phyloP scores from a whole-genome alignment of 2,888 invertebrate species.

The Drosophila mettleri region DNA sequence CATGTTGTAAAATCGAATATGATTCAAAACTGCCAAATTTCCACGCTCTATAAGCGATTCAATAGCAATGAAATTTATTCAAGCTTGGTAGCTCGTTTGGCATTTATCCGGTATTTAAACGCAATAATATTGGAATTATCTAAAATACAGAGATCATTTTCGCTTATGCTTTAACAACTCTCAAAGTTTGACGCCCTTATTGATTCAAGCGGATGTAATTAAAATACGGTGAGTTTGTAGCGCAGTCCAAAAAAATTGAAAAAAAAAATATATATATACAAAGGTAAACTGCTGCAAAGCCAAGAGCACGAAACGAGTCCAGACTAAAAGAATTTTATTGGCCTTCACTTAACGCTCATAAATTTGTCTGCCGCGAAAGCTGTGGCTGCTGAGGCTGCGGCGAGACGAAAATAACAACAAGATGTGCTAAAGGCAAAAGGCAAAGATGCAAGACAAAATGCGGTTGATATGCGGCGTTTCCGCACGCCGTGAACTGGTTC shows the following conservation, averaged over 20 bases:
- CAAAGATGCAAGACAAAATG: slow-evolving; percentile 49
- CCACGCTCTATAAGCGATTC: neutral
- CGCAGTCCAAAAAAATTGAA: slow-evolving; percentile 1
- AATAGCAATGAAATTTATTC: neutral
- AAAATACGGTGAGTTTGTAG: slow-evolving; percentile 12
- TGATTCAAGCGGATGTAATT: slow-evolving; percentile 22
- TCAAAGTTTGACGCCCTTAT: neutral
- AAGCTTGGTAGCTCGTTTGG: neutral
- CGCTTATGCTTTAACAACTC: neutral
- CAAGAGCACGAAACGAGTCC: slow-evolving; percentile 43
- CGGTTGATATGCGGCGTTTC: slow-evolving; percentile 73
- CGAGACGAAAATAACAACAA: slow-evolving; percentile 33
- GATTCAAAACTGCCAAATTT: neutral
- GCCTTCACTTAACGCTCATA: slow-evolving; percentile 81
- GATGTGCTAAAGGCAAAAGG: slow-evolving; percentile 6
- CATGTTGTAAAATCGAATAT: slow-evolving; percentile 5
- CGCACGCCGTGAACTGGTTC: slow-evolving; percentile 71
- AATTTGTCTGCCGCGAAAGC: slow-evolving; percentile 72
- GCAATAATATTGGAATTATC: slow-evolving; percentile 2
- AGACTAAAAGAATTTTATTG: slow-evolving; percentile 79
- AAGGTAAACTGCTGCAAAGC: slow-evolving; percentile 18
- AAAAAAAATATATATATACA: slow-evolving; percentile 22
- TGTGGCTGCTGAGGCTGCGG: slow-evolving; percentile 24
- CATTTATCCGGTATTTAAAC: slow-evolving; percentile 19
- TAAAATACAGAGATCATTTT: neutral